Evolutionary conservation across 2,113 vertebrate species (phyloP).

Genomic region (Genyomyrus donnyi): DNA sequence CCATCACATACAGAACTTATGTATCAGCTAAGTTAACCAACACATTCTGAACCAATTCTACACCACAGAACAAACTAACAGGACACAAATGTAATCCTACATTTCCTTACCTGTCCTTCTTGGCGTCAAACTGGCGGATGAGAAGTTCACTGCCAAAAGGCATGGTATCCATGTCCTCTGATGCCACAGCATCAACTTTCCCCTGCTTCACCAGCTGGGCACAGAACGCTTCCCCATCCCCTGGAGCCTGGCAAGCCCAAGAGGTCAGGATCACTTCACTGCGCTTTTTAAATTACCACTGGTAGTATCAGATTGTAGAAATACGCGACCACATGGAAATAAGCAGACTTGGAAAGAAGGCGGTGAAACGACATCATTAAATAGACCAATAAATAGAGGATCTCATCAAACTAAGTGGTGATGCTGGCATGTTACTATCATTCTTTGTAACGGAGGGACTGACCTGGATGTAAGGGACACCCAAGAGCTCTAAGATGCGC

Average conservation of each 20-base stretch:
- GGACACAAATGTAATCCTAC: not conserved
- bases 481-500: conserved; percentile 56
- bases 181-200: conserved; percentile 59
- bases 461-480: conserved; percentile 65
- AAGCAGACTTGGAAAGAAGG: not conserved
- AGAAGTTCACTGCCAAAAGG: conserved; percentile 61
- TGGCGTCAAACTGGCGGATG: conserved; percentile 62
- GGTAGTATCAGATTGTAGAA: not conserved
- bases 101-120: conserved; percentile 46
- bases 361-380: not conserved
- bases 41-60: not conserved
- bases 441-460: not conserved
- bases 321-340: not conserved
- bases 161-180: conserved; percentile 75
- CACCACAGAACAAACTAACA: not conserved
- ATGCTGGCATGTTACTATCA: not conserved
- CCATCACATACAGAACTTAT: not conserved
- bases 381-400: not conserved
- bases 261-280: not conserved
- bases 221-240: conserved; percentile 67
- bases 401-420: not conserved
- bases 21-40: not conserved
- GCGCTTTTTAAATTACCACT: not conserved
- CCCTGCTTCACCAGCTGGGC: conserved; percentile 56
- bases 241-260: conserved; percentile 53